These are phyloP conservation scores for Cremastinae sp. DNA, from an alignment of 2,888 invertebrate genomes.

Conservation along the genomic window DNA sequence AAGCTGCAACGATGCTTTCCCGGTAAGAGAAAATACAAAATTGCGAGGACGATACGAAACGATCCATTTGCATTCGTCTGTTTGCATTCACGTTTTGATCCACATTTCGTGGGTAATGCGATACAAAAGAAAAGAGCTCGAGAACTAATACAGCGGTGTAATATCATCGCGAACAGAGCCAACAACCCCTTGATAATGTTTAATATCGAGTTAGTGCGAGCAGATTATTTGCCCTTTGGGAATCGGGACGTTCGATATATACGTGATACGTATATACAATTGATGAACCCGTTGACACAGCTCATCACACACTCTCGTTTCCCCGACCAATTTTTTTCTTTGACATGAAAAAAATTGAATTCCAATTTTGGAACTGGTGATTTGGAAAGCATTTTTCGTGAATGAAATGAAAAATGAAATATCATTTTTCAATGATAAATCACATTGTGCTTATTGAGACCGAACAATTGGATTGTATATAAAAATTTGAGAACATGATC, in stretches of 20 bases:
- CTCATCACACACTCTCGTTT: not conserved
- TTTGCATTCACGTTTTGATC: not conserved
- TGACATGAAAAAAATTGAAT: too few relatives aligned
- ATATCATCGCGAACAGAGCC: conserved; percentile 21
- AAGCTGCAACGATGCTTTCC: too few relatives aligned
- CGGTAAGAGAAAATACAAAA: too few relatives aligned
- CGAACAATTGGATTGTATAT: too few relatives aligned
- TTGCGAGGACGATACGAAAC: too few relatives aligned
- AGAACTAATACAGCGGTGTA: conserved; percentile 26
- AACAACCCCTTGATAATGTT: conserved; percentile 44
- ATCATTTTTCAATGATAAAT: too few relatives aligned
- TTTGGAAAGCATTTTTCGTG: too few relatives aligned
- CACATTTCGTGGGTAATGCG: not conserved
- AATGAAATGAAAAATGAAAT: too few relatives aligned
- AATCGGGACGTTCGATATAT: conserved; percentile 28
- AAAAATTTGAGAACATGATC: too few relatives aligned
- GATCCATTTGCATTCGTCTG: too few relatives aligned
- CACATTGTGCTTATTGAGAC: too few relatives aligned
- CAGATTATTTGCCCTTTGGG: conserved; percentile 45
- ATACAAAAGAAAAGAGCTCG: conserved; percentile 18
- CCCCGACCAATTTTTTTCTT: not conserved
- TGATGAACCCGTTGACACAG: conserved; percentile 9
- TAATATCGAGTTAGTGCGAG: conserved; percentile 53
- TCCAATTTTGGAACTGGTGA: too few relatives aligned
- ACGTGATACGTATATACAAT: conserved; percentile 5